Evolutionary conservation across 2,113 vertebrate genomes (phyloP).

Genomic region (Okapia johnstoni): DNA sequence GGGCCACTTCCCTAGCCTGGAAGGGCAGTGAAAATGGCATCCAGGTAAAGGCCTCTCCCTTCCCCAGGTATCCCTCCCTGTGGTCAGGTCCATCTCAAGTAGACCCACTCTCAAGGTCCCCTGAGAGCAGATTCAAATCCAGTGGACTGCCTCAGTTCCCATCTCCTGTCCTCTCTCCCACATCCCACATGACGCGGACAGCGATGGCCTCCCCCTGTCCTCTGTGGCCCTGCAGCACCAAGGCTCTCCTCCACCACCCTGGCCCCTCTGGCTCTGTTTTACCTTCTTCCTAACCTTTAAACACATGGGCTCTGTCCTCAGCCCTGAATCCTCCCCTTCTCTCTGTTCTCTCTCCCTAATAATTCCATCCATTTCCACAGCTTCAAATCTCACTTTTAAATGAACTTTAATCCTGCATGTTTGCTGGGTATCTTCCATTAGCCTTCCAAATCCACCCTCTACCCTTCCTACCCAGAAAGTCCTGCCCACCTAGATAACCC

Average conservation of each 20-base stretch:
- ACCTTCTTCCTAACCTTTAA: neutral
- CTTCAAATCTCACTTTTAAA: neutral
- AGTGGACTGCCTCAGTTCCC: neutral
- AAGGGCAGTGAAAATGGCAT: neutral
- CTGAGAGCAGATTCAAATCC: neutral
- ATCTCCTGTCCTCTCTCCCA: neutral
- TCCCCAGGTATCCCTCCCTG: neutral
- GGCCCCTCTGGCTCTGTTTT: neutral
- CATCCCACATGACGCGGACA: neutral
- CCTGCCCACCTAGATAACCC: neutral
- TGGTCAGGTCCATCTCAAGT: neutral
- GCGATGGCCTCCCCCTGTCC: no score
- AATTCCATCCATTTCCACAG: neutral
- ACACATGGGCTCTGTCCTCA: neutral
- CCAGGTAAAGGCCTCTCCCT: neutral
- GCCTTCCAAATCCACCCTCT: neutral
- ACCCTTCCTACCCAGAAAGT: neutral
- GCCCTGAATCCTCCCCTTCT: neutral
- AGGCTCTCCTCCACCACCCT: neutral
- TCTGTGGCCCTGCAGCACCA: accelerated
- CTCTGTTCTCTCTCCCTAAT: neutral
- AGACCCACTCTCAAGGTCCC: neutral
- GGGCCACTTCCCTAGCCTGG: neutral
- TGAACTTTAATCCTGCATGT: neutral
- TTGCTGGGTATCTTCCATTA: neutral